phyloP scores from a whole-genome alignment of 2,113 vertebrate species.

The Lanius ludovicianus region DNA sequence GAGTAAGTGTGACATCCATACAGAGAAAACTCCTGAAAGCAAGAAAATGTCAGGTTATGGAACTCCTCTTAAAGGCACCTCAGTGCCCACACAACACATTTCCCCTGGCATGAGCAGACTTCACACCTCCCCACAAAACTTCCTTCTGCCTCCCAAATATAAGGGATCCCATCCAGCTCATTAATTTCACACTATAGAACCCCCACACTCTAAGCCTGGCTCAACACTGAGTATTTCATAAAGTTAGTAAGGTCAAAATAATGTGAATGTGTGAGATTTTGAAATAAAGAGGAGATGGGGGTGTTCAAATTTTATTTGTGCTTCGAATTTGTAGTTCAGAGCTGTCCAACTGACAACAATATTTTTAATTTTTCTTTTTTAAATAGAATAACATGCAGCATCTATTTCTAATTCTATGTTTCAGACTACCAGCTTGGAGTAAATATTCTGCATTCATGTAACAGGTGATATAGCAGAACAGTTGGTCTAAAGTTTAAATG shows the following conservation, averaged over 20 bases:
- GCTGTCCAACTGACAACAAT: not conserved
- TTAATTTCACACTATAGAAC: constrained; percentile 44
- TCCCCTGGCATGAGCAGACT: constrained; percentile 39
- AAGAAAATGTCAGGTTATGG: constrained; percentile 54
- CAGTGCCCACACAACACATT: constrained; percentile 56
- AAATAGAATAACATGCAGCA: not conserved
- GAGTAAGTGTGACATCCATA: constrained; percentile 7
- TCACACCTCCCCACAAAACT: constrained; percentile 55
- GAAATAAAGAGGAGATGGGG: constrained; percentile 29
- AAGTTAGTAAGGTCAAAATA: constrained; percentile 27
- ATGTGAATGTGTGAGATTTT: not conserved
- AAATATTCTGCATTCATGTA: not conserved
- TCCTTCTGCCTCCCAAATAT: constrained; percentile 44
- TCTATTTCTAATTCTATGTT: constrained; percentile 20
- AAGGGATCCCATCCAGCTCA: constrained; percentile 47
- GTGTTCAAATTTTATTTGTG: constrained; percentile 44
- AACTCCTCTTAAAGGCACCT: constrained; percentile 54
- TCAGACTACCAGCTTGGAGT: not conserved
- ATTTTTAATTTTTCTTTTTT: not conserved
- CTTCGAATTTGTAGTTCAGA: constrained; percentile 19
- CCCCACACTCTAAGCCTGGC: not conserved
- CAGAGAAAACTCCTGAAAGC: constrained; percentile 22
- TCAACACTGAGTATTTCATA: constrained; percentile 10
- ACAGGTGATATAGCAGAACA: not conserved
- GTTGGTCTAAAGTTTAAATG: not conserved